phyloP scores from a whole-genome alignment of 2,797 vertebrate genomes.

The Nasua narica region DNA sequence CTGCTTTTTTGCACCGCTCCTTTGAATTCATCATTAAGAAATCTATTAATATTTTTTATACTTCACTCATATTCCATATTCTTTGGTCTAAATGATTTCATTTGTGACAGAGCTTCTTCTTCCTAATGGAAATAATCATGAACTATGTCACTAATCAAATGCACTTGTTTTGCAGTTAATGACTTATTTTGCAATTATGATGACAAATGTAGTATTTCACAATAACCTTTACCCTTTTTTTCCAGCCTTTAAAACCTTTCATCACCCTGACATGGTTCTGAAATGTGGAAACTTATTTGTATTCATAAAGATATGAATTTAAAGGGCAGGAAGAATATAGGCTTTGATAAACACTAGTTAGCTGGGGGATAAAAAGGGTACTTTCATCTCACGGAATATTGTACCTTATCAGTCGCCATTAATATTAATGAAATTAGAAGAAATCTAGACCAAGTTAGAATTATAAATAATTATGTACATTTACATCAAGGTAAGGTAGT shows the following conservation, averaged over 20 bases:
- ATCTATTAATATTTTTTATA: constrained; percentile 66
- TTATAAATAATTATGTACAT: constrained; percentile 46
- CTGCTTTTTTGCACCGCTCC: constrained; percentile 43
- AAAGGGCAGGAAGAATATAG: constrained; percentile 67
- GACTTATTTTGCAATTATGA: constrained; percentile 72
- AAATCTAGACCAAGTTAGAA: constrained; percentile 36
- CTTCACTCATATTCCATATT: constrained; percentile 62
- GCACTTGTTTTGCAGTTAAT: constrained; percentile 78
- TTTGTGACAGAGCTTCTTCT: constrained; percentile 65
- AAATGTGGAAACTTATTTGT: constrained; percentile 63
- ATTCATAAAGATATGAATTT: constrained; percentile 73
- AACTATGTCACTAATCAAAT: constrained; percentile 78
- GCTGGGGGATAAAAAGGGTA: constrained; percentile 49
- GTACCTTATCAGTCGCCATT: constrained; percentile 51
- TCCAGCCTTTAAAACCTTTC: constrained; percentile 65
- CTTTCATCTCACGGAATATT: constrained; percentile 59
- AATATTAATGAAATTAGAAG: constrained; percentile 61
- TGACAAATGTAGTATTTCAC: constrained; percentile 73
- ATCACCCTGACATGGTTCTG: constrained; percentile 61
- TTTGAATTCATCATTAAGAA: constrained; percentile 71
- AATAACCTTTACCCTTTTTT: constrained; percentile 76
- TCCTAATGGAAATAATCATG: constrained; percentile 78
- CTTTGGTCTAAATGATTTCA: constrained; percentile 68
- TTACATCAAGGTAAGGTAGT: neutral
- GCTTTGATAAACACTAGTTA: constrained; percentile 72